Evolutionary conservation across 2,888 invertebrate genomes (phyloP).

Genomic region (Cyclophora albipunctata): DNA sequence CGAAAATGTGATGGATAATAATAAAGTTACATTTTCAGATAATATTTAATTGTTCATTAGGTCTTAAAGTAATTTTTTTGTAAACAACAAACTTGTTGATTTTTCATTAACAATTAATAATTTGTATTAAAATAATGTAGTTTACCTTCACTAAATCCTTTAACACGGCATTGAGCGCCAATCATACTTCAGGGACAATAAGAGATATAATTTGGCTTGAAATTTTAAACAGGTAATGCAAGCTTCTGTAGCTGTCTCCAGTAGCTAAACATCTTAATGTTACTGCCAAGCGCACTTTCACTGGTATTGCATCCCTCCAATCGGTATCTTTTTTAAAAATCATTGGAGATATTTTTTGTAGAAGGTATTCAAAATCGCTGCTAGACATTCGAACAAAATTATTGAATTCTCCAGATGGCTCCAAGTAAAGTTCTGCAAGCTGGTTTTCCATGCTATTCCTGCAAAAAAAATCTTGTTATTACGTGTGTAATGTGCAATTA

Average conservation of each 20-base stretch:
- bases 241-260: constrained; percentile 14
- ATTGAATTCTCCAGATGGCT: constrained; percentile 8
- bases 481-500: constrained; percentile 3
- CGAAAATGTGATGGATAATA: no score
- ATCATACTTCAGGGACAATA: constrained; percentile 17
- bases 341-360: constrained; percentile 4
- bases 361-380: constrained; percentile 6
- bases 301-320: constrained; percentile 11
- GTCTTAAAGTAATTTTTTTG: no score
- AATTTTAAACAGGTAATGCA: constrained; percentile 15
- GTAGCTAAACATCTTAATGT: constrained; percentile 15
- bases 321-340: constrained; percentile 9
- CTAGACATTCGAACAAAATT: constrained; percentile 10
- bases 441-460: constrained; percentile 9
- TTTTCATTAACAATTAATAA: constrained; percentile 8
- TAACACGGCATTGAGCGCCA: constrained; percentile 12
- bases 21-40: not conserved
- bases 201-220: constrained; percentile 10
- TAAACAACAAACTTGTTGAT: constrained; percentile 4
- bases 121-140: constrained; percentile 6
- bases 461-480: constrained; percentile 4
- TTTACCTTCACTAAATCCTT: constrained; percentile 13
- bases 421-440: constrained; percentile 5
- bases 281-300: constrained; percentile 10
- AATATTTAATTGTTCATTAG: no score